Conservation (phyloP, 2,113 vertebrate species). For the Planiliza haematocheilus region DNA sequence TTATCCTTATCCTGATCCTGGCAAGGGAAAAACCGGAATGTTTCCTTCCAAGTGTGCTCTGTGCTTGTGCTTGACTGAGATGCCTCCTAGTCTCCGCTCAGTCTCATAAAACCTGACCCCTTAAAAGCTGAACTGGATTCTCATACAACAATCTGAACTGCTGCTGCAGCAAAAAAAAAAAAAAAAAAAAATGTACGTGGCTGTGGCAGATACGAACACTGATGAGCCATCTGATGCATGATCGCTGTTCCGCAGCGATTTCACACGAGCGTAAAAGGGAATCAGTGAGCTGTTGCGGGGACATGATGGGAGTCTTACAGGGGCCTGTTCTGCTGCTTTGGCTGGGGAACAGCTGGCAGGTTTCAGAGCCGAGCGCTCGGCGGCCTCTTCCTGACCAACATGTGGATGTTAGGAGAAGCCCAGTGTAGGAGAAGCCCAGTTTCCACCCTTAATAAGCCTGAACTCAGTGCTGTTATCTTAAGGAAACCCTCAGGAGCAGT, state of each 20-base stretch:
- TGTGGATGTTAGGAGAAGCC: constrained; percentile 59
- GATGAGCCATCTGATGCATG: constrained; percentile 36
- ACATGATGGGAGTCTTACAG: constrained; percentile 18
- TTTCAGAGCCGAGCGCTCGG: constrained; percentile 27
- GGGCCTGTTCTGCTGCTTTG: constrained; percentile 34
- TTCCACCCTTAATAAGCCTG: constrained; percentile 65
- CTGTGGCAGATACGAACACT: constrained; percentile 27
- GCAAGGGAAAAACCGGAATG: constrained; percentile 17
- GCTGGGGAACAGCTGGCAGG: constrained; percentile 63
- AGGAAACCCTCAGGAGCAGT: constrained; percentile 61
- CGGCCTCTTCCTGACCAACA: constrained; percentile 59
- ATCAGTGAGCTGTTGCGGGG: constrained; percentile 48
- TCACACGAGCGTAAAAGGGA: constrained; percentile 57
- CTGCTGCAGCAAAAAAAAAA: too few relatives aligned
- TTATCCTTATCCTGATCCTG: constrained; percentile 20
- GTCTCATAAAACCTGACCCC: constrained; percentile 35
- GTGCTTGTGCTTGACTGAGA: constrained; percentile 28
- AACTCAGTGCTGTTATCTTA: constrained; percentile 60
- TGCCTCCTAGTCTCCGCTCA: constrained; percentile 20
- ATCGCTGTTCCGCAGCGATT: constrained; percentile 56
- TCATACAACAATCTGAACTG: neutral
- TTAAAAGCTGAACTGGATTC: constrained; percentile 10
- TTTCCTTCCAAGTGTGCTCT: constrained; percentile 19
- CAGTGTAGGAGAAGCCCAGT: constrained; percentile 47
- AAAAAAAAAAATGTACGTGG: neutral